Conservation (phyloP, 1,140 invertebrate genomes). For the Anthonomus grandis region DNA sequence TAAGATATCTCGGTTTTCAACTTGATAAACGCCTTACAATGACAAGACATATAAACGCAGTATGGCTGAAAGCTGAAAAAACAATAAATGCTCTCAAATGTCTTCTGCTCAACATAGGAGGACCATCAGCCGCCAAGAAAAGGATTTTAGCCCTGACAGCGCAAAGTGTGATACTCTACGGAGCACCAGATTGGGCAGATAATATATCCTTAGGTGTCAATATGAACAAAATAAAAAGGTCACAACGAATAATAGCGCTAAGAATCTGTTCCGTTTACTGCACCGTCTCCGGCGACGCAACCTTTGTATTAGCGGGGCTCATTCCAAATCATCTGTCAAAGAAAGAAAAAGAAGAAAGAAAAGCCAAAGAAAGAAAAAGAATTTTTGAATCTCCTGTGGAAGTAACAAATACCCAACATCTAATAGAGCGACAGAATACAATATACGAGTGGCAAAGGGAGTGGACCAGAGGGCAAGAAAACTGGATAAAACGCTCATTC, state of each 20-base stretch:
- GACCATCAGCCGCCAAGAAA: neutral
- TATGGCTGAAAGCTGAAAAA: neutral
- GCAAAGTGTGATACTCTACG: neutral
- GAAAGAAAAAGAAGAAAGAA: too few relatives aligned
- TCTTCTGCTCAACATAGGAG: neutral
- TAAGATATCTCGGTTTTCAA: neutral
- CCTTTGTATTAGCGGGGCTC: neutral
- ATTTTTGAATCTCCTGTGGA: too few relatives aligned
- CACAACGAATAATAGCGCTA: neutral
- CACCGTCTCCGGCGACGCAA: neutral
- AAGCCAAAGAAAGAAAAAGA: neutral
- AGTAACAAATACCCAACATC: too few relatives aligned
- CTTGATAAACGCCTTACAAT: neutral
- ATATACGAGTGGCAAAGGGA: too few relatives aligned
- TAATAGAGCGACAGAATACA: too few relatives aligned
- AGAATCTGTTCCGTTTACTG: neutral
- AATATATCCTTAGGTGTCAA: too few relatives aligned
- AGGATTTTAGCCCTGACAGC: neutral
- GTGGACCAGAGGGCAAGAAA: too few relatives aligned
- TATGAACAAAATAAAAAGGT: too few relatives aligned
- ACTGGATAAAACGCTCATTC: too few relatives aligned
- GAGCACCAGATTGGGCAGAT: neutral
- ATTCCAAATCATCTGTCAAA: neutral
- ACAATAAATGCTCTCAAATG: neutral
- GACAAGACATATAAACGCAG: too few relatives aligned